phyloP scores from a whole-genome alignment of 2,797 vertebrate genomes.

The Halcyon leucocephala region DNA sequence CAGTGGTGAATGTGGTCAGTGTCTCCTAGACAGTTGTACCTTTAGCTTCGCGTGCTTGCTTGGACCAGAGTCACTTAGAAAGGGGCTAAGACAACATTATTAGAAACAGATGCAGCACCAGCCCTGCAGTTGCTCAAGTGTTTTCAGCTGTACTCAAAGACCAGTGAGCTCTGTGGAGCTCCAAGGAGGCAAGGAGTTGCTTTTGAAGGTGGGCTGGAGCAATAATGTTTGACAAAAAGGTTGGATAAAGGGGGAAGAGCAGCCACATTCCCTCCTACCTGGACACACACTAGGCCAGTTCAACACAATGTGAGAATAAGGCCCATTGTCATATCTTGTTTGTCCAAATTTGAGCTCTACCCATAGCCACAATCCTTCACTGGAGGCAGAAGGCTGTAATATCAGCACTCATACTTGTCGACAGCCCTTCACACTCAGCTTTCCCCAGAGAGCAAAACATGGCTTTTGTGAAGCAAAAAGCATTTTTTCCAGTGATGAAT shows the following conservation, averaged over 20 bases:
- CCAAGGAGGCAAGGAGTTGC: accelerated
- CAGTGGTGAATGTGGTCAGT: background rate
- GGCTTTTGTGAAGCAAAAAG: background rate
- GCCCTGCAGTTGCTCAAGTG: background rate
- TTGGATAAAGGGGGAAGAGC: background rate
- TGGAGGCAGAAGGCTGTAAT: background rate
- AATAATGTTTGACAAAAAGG: background rate
- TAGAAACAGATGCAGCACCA: background rate
- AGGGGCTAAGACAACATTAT: background rate
- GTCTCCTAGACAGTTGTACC: background rate
- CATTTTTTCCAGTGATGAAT: background rate
- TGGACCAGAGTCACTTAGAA: background rate
- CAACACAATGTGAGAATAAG: background rate
- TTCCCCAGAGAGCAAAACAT: background rate
- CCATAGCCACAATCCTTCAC: background rate
- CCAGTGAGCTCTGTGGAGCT: background rate
- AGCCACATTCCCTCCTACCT: background rate
- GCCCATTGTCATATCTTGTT: background rate
- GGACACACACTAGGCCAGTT: background rate
- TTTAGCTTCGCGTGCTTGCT: background rate
- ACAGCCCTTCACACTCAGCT: background rate
- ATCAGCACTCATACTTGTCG: background rate
- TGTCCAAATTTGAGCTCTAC: background rate
- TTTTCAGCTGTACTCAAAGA: background rate
- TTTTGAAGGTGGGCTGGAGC: background rate